Evolutionary conservation across 2,113 vertebrate genomes (phyloP).

Genomic region (Cynocephalus volans): DNA sequence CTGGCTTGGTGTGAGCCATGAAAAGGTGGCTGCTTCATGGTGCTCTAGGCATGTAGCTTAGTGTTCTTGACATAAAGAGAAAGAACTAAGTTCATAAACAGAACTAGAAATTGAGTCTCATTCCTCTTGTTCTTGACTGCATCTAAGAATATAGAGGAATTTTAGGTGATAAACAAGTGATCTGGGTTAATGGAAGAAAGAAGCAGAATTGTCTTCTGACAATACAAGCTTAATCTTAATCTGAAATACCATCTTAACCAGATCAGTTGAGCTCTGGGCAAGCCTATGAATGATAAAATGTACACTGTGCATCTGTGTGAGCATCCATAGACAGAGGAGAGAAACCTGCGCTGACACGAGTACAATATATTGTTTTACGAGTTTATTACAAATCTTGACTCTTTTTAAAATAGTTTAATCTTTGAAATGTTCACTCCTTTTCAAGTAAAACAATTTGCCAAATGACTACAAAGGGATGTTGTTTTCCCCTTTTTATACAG

Average conservation of each 20-base stretch:
- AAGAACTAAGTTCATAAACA: background rate
- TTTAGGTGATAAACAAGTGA: background rate
- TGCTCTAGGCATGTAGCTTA: background rate
- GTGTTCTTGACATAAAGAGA: background rate
- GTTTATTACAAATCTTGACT: background rate
- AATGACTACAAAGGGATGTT: background rate
- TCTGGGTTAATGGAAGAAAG: background rate
- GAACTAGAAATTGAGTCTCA: background rate
- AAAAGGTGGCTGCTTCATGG: background rate
- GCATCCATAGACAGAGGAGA: background rate
- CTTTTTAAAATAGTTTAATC: background rate
- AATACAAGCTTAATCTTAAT: background rate
- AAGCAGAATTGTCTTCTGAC: background rate
- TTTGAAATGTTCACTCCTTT: background rate
- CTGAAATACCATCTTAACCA: background rate
- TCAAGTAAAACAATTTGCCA: background rate
- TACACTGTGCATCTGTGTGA: background rate
- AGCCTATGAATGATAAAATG: background rate
- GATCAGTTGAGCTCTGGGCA: background rate
- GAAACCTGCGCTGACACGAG: background rate
- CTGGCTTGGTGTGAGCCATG: background rate
- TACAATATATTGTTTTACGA: background rate
- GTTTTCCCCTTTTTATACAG: background rate
- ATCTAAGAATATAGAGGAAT: background rate
- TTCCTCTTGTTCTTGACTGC: background rate